phyloP scores from a whole-genome alignment of 1,140 invertebrate genomes.

The Drosophila lowei region DNA sequence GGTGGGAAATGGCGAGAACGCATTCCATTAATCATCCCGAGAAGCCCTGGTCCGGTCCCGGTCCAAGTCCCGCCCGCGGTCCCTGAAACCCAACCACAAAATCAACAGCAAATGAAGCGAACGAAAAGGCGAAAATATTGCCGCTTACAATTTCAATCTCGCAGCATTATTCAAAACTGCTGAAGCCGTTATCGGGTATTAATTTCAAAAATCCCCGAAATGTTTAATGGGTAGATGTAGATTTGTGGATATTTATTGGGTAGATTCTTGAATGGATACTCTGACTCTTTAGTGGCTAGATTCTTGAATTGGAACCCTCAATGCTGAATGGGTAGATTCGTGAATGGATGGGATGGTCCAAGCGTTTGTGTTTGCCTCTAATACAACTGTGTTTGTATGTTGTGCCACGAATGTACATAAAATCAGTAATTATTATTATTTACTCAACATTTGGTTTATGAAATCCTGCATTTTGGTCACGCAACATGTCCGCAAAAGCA shows the following conservation, averaged over 20 bases:
- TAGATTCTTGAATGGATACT: too few species aligned
- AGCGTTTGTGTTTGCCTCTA: neutral
- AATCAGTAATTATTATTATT: conserved; percentile 41
- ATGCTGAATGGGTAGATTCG: too few species aligned
- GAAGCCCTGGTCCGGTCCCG: conserved; percentile 22
- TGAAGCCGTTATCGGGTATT: conserved; percentile 53
- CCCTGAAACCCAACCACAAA: conserved; percentile 51
- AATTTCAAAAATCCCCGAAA: conserved; percentile 50
- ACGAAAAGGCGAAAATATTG: conserved; percentile 55
- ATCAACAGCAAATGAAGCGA: conserved; percentile 58
- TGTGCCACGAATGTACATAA: conserved; percentile 29
- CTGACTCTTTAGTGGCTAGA: too few species aligned
- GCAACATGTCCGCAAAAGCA: conserved; percentile 21
- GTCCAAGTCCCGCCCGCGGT: conserved; percentile 3
- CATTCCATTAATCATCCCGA: conserved; percentile 58
- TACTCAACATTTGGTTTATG: conserved; percentile 4
- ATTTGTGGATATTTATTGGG: neutral
- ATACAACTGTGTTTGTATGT: conserved; percentile 10
- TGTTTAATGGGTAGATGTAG: conserved; percentile 19
- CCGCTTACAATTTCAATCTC: conserved; percentile 58
- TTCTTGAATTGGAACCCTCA: too few species aligned
- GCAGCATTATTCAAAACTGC: conserved; percentile 50
- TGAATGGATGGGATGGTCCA: too few species aligned
- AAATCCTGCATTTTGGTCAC: conserved; percentile 37
- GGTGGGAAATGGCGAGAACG: conserved; percentile 9